Conservation (phyloP, 2,113 vertebrate species). For the Xenopus laevis region DNA sequence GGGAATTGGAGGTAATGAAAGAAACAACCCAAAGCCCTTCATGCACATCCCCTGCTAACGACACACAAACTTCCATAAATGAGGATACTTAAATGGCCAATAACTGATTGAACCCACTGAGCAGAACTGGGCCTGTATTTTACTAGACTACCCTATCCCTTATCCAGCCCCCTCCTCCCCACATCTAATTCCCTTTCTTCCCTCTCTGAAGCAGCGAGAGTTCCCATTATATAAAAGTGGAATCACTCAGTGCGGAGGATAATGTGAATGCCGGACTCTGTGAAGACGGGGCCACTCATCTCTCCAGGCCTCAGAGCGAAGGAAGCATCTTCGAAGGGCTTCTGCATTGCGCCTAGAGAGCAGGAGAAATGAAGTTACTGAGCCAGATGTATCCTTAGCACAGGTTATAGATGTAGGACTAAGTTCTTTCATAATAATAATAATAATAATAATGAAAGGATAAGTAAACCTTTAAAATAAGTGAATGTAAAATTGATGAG, state of each 20-base stretch:
- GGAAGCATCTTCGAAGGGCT: conserved; percentile 91
- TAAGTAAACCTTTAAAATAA: too few species aligned
- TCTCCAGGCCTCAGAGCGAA: conserved; percentile 89
- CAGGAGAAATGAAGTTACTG: too few species aligned
- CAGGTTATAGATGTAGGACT: too few species aligned
- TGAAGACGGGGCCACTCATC: conserved; percentile 95
- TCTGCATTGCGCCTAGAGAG: conserved; percentile 95
- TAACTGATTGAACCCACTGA: neutral
- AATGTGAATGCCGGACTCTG: conserved; percentile 94
- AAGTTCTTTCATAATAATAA: too few species aligned
- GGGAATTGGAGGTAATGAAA: neutral
- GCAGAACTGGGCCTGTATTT: neutral
- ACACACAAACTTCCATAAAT: neutral
- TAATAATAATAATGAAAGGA: too few species aligned
- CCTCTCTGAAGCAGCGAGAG: neutral
- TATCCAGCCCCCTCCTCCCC: too few species aligned
- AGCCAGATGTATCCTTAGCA: too few species aligned
- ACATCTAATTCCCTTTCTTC: neutral
- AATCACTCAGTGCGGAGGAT: conserved; percentile 87
- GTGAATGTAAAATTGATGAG: too few species aligned
- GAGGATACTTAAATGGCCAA: neutral
- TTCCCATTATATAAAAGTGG: neutral
- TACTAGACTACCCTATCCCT: neutral
- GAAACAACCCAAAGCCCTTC: conserved; percentile 2
- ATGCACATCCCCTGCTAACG: conserved; percentile 13